Base-by-base conservation (phyloP, 2,797 vertebrate genomes). In the Rhynchotus rufescens region DNA sequence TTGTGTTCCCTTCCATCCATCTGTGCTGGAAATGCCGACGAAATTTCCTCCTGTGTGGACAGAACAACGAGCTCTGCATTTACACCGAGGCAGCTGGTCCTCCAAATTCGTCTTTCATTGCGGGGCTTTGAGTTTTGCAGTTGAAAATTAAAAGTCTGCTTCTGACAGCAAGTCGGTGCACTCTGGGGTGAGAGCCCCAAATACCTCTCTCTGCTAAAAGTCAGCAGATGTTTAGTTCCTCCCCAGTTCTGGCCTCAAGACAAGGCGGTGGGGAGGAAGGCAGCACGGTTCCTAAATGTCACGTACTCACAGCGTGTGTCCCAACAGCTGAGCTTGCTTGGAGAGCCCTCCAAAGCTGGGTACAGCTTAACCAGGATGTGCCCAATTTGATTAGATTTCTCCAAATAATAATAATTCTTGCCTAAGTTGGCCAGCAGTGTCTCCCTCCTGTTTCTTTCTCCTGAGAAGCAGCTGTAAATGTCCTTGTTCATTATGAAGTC, bases 331-430 rank as follows among this genome's bases (percentile, higher is more conserved):
- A 85, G 44, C 23, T 85, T 0, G 0, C 12, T 16, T 26, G 28
- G 61, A 60, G 90, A 73, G 22, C 23, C 51, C 77, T 88, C 65
- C 74, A 76, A 90, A 85, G 42, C 32, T 32, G n/a, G 22, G 57
- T 67, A 68, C 65, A 64, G 76, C 74, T 54, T n/a, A n/a, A 56
- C 74, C 66, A 42, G 36, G 28, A 40, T 66, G 60, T 88, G 82
- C 47, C 80, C 66, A 59, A 59, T 91, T 60, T 81, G 86, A 91
- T 93, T 86, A 91, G 66, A 67, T 95, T 92, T 96, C 76, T 89
- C 77, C 60, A 92, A 83, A 78, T 93, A 86, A 90, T 85, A 79
- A 64, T 66, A 84, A 81, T 84, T 92, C 79, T 85, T 94, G 26
- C 25, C 49, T 76, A 57, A 38, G 45, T 26, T 51, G 69, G 65